Conservation (phyloP, 2,888 invertebrate species). For the Chirona hameri region DNA sequence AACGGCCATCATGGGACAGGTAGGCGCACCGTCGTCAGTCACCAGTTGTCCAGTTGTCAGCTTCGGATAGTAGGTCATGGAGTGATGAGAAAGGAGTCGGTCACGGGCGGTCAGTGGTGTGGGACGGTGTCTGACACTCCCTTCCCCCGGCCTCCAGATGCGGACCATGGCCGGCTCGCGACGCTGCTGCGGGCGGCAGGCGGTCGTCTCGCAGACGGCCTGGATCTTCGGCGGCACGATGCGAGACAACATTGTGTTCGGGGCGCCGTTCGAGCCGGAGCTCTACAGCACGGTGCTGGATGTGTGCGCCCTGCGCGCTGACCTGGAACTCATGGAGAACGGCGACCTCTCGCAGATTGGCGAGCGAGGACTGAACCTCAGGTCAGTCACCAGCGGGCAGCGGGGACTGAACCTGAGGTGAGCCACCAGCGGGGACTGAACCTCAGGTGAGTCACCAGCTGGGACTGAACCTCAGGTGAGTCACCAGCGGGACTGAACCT, state of each 20-base stretch:
- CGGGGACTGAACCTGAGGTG: too few species aligned
- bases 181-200: constrained; percentile 47
- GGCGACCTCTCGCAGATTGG: constrained; percentile 98
- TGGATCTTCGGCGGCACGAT: constrained; percentile 51
- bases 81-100: too few species aligned
- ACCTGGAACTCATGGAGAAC: constrained; percentile 89
- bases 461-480: too few species aligned
- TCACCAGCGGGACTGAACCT: too few species aligned
- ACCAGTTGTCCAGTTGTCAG: too few species aligned
- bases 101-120: too few species aligned
- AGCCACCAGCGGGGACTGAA: too few species aligned
- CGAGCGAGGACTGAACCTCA: constrained; percentile 83
- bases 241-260: constrained; percentile 51
- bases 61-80: too few species aligned
- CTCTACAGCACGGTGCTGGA: constrained; percentile 77
- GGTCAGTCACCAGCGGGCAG: constrained; percentile 35
- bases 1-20: too few species aligned
- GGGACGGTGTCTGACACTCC: not conserved
- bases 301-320: constrained; percentile 84
- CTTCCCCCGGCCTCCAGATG: constrained; percentile 42
- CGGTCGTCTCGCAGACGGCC: constrained; percentile 49
- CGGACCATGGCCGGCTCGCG: constrained; percentile 45
- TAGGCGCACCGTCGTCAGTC: too few species aligned
- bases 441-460: too few species aligned
- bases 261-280: constrained; percentile 61